Evolutionary conservation across 1,140 invertebrate genomes (phyloP).

Genomic region (Coenobita brevimanus): DNA sequence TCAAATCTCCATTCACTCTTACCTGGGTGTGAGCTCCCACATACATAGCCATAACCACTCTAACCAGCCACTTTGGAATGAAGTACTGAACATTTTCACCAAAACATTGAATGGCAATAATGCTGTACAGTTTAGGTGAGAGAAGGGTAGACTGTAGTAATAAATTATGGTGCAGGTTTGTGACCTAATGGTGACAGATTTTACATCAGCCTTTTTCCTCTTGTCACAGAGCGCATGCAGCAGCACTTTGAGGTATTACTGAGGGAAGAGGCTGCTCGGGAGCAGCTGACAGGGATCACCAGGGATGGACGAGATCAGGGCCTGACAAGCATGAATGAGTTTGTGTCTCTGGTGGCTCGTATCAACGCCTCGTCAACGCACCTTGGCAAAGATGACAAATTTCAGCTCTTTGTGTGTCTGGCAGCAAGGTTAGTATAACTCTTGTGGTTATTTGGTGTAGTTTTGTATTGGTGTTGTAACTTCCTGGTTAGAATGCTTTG

Average conservation of each 20-base stretch:
- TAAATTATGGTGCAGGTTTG: no score
- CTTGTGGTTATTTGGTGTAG: not conserved
- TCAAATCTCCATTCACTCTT: no score
- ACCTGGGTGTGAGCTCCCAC: no score
- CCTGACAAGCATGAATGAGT: conserved; percentile 73
- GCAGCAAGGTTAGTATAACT: conserved; percentile 81
- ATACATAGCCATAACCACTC: no score
- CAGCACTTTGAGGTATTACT: conserved; percentile 83
- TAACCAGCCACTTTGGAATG: no score
- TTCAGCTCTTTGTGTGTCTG: conserved; percentile 96
- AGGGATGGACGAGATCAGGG: conserved; percentile 71
- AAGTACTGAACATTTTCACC: no score
- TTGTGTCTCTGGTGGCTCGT: conserved; percentile 77
- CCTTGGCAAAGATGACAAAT: conserved; percentile 98
- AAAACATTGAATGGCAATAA: no score
- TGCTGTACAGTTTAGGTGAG: no score
- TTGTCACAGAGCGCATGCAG: conserved; percentile 83
- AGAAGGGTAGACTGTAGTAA: no score
- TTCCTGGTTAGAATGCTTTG: no score
- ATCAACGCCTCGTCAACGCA: conserved; percentile 88
- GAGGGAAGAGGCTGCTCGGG: conserved; percentile 72
- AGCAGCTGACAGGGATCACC: conserved; percentile 73
- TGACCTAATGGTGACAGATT: no score
- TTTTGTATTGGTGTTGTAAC: not conserved
- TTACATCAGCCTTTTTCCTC: no score